Conservation (phyloP, 2,888 invertebrate species). For the Cantharis rufa region DNA sequence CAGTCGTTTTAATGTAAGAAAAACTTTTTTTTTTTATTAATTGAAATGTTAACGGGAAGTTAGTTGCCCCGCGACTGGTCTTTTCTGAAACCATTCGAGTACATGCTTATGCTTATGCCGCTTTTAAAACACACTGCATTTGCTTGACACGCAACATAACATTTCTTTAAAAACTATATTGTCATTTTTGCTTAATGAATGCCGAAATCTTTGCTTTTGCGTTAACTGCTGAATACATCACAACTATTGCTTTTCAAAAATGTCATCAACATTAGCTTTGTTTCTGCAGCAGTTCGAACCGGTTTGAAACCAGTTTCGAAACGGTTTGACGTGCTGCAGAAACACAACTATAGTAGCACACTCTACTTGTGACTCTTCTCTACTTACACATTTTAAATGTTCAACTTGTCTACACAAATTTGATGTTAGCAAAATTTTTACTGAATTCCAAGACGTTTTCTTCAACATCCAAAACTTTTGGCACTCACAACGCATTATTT, state of each 20-base stretch:
- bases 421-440: neutral
- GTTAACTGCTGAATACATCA: slow-evolving; percentile 18
- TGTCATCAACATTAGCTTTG: neutral
- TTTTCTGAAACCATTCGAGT: slow-evolving; percentile 68
- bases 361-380: neutral
- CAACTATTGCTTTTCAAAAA: neutral
- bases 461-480: neutral
- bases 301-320: no score
- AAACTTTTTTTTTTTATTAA: slow-evolving; percentile 11
- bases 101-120: slow-evolving; percentile 41
- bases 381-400: neutral
- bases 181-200: slow-evolving; percentile 26
- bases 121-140: slow-evolving; percentile 37
- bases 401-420: neutral
- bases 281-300: no score
- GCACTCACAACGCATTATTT: neutral
- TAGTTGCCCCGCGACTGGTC: slow-evolving; percentile 70
- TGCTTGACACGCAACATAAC: slow-evolving; percentile 35
- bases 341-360: neutral
- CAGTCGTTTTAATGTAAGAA: slow-evolving; percentile 46
- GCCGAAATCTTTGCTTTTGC: slow-evolving; percentile 22
- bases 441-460: neutral
- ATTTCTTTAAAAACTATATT: slow-evolving; percentile 12
- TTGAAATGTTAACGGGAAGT: slow-evolving; percentile 48
- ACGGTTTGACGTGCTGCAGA: no score